Conservation (phyloP, 2,888 invertebrate species). For the Proisotoma minuta region DNA sequence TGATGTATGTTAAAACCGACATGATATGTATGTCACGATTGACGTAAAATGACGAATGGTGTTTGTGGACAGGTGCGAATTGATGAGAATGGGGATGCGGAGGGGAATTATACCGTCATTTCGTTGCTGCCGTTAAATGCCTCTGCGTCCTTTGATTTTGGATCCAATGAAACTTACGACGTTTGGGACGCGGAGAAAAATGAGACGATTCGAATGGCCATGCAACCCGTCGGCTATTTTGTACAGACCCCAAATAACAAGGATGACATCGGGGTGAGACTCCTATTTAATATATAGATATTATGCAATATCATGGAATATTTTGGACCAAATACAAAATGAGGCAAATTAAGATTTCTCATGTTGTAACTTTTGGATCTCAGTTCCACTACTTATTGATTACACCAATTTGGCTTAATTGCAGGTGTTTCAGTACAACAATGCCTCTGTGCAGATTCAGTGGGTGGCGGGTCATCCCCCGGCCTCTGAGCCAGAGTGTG, state of each 20-base stretch:
- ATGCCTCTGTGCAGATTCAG: constrained; percentile 61
- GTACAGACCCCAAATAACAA: constrained; percentile 49
- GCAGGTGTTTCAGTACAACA: constrained; percentile 63
- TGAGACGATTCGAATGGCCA: constrained; percentile 57
- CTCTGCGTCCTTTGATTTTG: background rate
- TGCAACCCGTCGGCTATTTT: constrained; percentile 74
- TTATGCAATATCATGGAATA: too few relatives aligned
- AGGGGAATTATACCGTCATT: constrained; percentile 85
- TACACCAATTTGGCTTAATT: background rate
- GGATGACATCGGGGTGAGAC: constrained; percentile 11
- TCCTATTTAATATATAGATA: too few relatives aligned
- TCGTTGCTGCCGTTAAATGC: constrained; percentile 62
- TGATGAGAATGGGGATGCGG: constrained; percentile 81
- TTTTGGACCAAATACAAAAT: background rate
- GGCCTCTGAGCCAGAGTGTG: constrained; percentile 73
- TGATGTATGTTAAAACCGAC: constrained; percentile 59
- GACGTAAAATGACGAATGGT: background rate
- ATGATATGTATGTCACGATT: background rate
- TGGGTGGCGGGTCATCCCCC: constrained; percentile 76
- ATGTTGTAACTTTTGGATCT: too few relatives aligned
- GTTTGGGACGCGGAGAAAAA: constrained; percentile 21
- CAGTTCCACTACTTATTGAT: too few relatives aligned
- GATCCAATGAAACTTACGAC: constrained; percentile 8
- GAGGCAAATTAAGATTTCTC: too few relatives aligned
- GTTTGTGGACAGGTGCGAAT: constrained; percentile 63